Evolutionary conservation across 1,140 invertebrate genomes (phyloP), one percentile per base, ranked within the genome.

Genomic region (Glomeris maerens): DNA sequence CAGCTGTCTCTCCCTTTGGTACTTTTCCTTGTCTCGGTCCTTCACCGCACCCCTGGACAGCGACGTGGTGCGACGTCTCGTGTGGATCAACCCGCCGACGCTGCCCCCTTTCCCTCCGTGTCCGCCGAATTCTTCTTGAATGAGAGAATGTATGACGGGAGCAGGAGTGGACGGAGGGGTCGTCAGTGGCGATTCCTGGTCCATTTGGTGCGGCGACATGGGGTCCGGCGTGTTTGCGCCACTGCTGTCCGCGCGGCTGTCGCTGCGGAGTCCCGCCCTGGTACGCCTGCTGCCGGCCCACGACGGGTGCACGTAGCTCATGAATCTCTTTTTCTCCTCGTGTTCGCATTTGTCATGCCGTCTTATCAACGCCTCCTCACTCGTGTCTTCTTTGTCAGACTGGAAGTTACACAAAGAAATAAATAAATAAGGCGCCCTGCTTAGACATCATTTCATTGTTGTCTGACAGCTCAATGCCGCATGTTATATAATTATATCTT

Each of bases 341-440:
- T 73, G 66, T 68, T 91, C 85, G 58, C 80, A 81, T 39, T 76
- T 74, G 27, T 78, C 74, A 63, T 92, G 87, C 20, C 85, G 72
- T 25, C 67, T 61, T 2, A 68, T 59, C 58, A 80, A 77, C 1
- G 75, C 73, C 51, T 79, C 78, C 51, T 90, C 84, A 14, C 79
- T 79, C 51, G 86, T 64, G 66, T 89, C 84, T 68, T 89, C 86
- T 28, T 22, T n/a, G n/a, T n/a, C n/a, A n/a, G n/a, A n/a, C n/a
- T n/a, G n/a, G n/a, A n/a, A n/a, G n/a, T n/a, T n/a, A 49, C 13
- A 10, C 26, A 28, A 7, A 46, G 27, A 14, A 23, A 26, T 14
- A 38, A 21, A 41, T 7, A 31, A 52, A 23, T 20, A 21, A n/a
- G 40, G 27, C 20, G 10, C 13, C 14, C 7, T 5, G 23, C 5